Base-by-base conservation (phyloP, 2,888 invertebrate genomes). In the Drosophila macrospina region DNA sequence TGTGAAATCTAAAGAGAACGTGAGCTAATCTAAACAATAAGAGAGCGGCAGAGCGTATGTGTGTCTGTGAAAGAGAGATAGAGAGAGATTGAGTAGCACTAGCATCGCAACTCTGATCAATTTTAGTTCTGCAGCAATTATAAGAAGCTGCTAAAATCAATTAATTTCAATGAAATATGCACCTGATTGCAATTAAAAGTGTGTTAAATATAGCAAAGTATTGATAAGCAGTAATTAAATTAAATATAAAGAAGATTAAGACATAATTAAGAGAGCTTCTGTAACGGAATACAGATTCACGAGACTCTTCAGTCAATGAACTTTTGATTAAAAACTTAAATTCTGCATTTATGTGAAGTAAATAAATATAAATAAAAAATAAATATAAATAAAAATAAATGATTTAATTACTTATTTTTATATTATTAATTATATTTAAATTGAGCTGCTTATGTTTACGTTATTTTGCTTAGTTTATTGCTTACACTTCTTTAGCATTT, bases 21-120 rank as follows among this genome's bases (percentile, higher is more conserved):
- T 87, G 78, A 34, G 67, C 48, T 67, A 77, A 68, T 44, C 56
- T 78, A 65, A 72, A 86, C 77, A 80, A 68, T 69, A 63, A 48
- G 59, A 57, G 20, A 54, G 36, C 11, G 34, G 30, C 15, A 30
- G 10, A 20, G 20, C 1, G 20, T 2, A 20, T 20, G n/a, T n/a
- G n/a, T n/a, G n/a, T n/a, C n/a, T n/a, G n/a, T n/a, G 20, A 20
- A 20, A 20, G 20, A 15, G 34, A 5, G 13, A 24, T 20, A 37
- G 24, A 24, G 15, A 37, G 24, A 48, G 59, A 57, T 15, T 51
- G 28, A 36, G 51, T 16, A 26, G 7, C 13, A 7, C 11, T 7
- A 24, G 55, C 24, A 44, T 55, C 55, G 24, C 5, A 34, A 7
- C 30, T 32, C 32, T 32, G 54, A 42, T 42, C 26, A 52, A 13